Evolutionary conservation across 2,113 vertebrate species (phyloP), one percentile per base, ranked within the genome.

Genomic region (Tor tambroides): DNA sequence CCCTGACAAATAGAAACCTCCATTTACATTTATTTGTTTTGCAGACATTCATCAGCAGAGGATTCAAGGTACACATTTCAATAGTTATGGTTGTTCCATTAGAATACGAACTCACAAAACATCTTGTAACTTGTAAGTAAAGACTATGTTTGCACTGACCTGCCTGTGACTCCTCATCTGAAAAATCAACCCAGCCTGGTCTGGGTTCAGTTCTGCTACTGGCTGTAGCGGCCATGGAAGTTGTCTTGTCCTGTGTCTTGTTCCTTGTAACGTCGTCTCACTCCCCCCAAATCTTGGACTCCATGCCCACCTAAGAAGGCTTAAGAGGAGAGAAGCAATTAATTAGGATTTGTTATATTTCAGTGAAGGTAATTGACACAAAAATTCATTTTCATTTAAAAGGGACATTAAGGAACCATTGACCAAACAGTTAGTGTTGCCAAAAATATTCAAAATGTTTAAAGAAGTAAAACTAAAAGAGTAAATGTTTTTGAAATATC

Each of bases 151-250:
- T 54, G 38, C n/a, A 43, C 72, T 71, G 74, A 75, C 78, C 80
- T 86, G 85, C 72, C 59, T 72, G 87, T 15, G 46, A 74, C 38
- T 35, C 19, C 12, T 87, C 89, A 6, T 90, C 87, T 9, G 74
- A 63, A 65, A 92, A 92, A 8, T 76, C 88, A 61, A 90, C 91
- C 91, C 91, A 92, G 21, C 86, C 86, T 0, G 80, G n/a, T 28
- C 86, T 82, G 6, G 69, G 30, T 6, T 38, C 61, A 32, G 38
- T 38, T 15, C n/a, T 59, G 19, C 87, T 38, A 72, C 83, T 65
- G 69, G 75, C 71, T 28, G 85, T 76, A 19, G 87, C 74, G 19
- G 88, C 80, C 88, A 89, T 89, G 63, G 69, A 78, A 32, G 23
- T 7, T 63, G 78, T 21, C 61, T n/a, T 49, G 28, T 32, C 71